A percentile compares a stretch with the other conserved stretches of the same genome.
Evolutionary conservation across 2,113 vertebrate species (phyloP).

Genomic region (Herpailurus yagouaroundi): DNA sequence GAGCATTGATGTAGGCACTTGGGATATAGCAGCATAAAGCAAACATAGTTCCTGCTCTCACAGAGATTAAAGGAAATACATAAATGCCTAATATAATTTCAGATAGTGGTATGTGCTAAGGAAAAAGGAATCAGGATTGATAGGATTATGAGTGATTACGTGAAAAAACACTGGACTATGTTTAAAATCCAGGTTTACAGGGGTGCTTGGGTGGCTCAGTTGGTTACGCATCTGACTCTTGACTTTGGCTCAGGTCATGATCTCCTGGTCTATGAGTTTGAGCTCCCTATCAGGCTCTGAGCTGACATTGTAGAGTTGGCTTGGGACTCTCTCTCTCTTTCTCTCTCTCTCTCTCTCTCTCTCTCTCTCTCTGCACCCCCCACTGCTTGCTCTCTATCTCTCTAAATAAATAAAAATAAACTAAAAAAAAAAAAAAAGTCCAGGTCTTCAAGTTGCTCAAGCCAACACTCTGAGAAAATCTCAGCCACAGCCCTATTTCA

Average conservation of each 20-base stretch:
- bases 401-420: too few species aligned
- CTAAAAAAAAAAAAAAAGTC: too few species aligned
- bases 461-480: neutral
- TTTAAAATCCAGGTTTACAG: neutral
- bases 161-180: neutral
- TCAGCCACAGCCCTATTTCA: neutral
- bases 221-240: too few species aligned
- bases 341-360: too few species aligned
- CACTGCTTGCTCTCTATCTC: too few species aligned
- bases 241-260: too few species aligned
- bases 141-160: neutral
- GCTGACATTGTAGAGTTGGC: too few species aligned
- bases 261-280: too few species aligned
- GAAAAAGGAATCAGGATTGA: neutral
- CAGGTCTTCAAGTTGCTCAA: neutral
- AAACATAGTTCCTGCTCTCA: neutral
- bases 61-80: neutral
- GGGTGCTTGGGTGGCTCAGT: too few species aligned
- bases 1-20: neutral
- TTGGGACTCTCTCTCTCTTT: too few species aligned
- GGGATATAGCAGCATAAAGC: neutral
- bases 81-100: neutral
- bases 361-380: too few species aligned
- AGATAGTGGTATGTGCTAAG: neutral
- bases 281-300: too few species aligned